Evolutionary conservation across 2,797 vertebrate genomes (phyloP).

Genomic region (Pteronotus mesoamericanus): DNA sequence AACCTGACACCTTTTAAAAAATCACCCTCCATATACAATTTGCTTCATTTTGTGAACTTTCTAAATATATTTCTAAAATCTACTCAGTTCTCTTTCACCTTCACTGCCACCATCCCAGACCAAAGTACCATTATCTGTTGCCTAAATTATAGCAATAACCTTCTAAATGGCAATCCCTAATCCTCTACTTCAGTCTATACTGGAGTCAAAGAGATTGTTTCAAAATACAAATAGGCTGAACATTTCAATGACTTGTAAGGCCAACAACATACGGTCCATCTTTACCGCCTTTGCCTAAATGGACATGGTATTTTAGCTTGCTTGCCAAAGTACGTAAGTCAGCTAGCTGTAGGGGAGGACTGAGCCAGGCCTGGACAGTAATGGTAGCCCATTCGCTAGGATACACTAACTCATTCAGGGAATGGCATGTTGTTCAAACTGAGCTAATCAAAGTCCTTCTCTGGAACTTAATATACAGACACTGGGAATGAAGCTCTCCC

Average conservation of each 20-base stretch:
- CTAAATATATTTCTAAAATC: neutral
- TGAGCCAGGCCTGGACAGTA: neutral
- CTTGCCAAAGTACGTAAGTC: neutral
- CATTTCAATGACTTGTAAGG: neutral
- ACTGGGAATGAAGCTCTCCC: neutral
- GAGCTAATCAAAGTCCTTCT: conserved; percentile 14
- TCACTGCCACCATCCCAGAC: neutral
- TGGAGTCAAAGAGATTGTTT: neutral
- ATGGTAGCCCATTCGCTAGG: neutral
- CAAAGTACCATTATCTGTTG: neutral
- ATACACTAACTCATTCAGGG: neutral
- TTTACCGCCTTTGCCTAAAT: neutral
- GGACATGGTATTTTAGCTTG: neutral
- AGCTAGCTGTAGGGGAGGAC: neutral
- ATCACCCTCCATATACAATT: neutral
- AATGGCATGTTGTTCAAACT: neutral
- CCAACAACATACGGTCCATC: neutral
- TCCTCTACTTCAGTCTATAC: neutral
- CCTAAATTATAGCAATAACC: neutral
- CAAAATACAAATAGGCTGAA: conserved; percentile 24
- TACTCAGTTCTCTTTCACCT: neutral
- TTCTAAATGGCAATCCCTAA: neutral
- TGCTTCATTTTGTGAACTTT: conserved; percentile 15
- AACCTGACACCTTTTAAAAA: neutral
- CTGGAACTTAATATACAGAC: neutral